A percentile compares a stretch with the other conserved stretches of the same genome.
These are phyloP conservation scores for Falco concolor DNA, from an alignment of 2,797 vertebrate species.

Conservation along the genomic window DNA sequence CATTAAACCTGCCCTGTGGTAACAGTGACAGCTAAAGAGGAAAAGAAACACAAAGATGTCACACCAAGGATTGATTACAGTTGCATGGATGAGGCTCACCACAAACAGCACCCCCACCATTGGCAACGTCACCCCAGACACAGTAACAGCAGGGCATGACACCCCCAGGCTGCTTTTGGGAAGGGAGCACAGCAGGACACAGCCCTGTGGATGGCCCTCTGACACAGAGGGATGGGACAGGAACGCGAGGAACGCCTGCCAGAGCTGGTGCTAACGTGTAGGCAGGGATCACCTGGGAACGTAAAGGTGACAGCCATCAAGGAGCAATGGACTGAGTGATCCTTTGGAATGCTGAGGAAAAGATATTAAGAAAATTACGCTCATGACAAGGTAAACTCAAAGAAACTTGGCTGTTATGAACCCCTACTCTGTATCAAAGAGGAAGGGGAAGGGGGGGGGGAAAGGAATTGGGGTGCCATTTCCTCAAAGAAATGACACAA, in stretches of 20 bases:
- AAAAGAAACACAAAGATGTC: neutral
- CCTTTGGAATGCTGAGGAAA: neutral
- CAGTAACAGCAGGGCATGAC: neutral
- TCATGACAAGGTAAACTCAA: neutral
- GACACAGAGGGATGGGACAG: neutral
- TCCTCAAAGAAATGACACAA: neutral
- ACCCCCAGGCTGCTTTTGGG: neutral
- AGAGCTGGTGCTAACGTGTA: neutral
- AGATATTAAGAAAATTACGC: neutral
- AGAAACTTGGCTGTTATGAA: neutral
- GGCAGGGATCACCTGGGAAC: neutral
- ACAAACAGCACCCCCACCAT: neutral
- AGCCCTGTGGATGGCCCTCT: neutral
- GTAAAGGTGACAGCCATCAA: neutral
- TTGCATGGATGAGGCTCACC: neutral
- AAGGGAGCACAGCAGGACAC: neutral
- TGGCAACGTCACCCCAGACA: neutral
- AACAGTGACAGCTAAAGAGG: neutral
- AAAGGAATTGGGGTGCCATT: neutral
- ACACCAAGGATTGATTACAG: fast-evolving
- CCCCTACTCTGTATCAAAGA: neutral
- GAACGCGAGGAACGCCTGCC: neutral
- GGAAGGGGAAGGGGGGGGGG: too few relatives aligned
- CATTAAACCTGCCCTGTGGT: neutral
- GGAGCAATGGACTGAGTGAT: neutral